Evolutionary conservation across 2,113 vertebrate species (phyloP).

Genomic region (Heliornis fulica): DNA sequence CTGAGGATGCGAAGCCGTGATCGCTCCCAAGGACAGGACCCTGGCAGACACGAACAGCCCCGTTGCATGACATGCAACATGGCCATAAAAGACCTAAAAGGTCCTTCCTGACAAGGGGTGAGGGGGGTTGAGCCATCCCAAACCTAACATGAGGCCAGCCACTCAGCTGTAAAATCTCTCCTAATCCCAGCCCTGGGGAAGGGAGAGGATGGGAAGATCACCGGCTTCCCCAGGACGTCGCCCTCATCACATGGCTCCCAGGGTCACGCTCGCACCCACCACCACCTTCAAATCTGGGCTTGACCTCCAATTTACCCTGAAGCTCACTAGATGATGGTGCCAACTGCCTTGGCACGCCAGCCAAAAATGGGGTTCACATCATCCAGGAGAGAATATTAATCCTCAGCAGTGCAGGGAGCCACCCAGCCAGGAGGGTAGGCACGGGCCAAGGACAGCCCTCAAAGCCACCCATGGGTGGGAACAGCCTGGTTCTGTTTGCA

Average conservation of each 20-base stretch:
- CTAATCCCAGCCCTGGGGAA: conserved; percentile 50
- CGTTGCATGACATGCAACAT: rapidly evolving
- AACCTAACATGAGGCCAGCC: background rate
- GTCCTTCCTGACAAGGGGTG: background rate
- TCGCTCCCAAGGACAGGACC: background rate
- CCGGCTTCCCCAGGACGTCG: background rate
- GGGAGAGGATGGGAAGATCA: conserved; percentile 11
- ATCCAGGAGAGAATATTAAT: background rate
- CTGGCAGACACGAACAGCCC: rapidly evolving
- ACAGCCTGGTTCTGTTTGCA: background rate
- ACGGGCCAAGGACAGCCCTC: background rate
- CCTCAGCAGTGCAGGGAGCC: background rate
- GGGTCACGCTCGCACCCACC: background rate
- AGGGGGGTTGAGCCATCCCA: background rate
- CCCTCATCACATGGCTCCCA: conserved; percentile 37
- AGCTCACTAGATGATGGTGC: background rate
- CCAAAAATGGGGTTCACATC: background rate
- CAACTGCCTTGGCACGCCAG: background rate
- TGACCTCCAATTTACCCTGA: conserved; percentile 58
- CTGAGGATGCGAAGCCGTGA: rapidly evolving
- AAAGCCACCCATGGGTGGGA: background rate
- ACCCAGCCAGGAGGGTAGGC: background rate
- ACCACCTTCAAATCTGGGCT: conserved; percentile 49
- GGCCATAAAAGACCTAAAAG: background rate
- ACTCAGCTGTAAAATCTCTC: conserved; percentile 49